These are phyloP conservation scores for Brachyistius frenatus DNA, from an alignment of 2,113 vertebrate genomes.

Conservation along the genomic window DNA sequence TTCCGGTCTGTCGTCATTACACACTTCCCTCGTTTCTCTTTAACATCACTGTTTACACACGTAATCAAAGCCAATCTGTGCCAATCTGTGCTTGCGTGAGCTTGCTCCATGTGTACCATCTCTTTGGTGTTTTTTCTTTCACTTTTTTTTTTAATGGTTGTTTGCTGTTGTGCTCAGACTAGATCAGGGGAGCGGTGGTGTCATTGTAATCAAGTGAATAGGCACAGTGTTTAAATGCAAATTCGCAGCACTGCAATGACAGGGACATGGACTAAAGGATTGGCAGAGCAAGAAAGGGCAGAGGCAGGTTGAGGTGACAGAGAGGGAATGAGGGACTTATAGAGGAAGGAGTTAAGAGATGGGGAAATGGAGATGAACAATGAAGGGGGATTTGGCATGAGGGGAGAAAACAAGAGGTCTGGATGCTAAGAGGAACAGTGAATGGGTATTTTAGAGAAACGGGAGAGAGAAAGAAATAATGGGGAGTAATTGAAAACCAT, in stretches of 20 bases:
- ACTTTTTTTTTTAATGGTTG: conserved; percentile 38
- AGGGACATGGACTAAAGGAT: conserved; percentile 51
- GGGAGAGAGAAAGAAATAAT: conserved; percentile 28
- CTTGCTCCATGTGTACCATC: neutral
- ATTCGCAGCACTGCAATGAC: conserved; percentile 60
- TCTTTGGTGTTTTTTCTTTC: conserved; percentile 23
- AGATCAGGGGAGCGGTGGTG: conserved; percentile 58
- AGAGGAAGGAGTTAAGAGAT: conserved; percentile 42
- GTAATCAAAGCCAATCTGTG: conserved; percentile 55
- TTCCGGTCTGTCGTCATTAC: conserved; percentile 55
- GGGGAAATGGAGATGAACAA: conserved; percentile 43
- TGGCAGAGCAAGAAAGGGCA: conserved; percentile 49
- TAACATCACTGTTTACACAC: conserved; percentile 69
- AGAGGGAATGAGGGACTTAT: conserved; percentile 56
- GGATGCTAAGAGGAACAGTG: conserved; percentile 33
- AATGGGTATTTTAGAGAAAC: conserved; percentile 31
- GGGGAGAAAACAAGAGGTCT: conserved; percentile 58
- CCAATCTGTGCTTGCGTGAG: neutral
- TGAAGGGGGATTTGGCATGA: conserved; percentile 39
- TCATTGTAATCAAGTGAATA: conserved; percentile 71
- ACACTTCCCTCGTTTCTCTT: conserved; percentile 47
- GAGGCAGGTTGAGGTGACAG: conserved; percentile 64
- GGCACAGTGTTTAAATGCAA: conserved; percentile 74
- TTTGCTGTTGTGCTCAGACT: conserved; percentile 76
- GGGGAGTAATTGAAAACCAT: conserved; percentile 53